phyloP scores from a whole-genome alignment of 2,888 invertebrate species.

The Dyspetes luteomarginatus region DNA sequence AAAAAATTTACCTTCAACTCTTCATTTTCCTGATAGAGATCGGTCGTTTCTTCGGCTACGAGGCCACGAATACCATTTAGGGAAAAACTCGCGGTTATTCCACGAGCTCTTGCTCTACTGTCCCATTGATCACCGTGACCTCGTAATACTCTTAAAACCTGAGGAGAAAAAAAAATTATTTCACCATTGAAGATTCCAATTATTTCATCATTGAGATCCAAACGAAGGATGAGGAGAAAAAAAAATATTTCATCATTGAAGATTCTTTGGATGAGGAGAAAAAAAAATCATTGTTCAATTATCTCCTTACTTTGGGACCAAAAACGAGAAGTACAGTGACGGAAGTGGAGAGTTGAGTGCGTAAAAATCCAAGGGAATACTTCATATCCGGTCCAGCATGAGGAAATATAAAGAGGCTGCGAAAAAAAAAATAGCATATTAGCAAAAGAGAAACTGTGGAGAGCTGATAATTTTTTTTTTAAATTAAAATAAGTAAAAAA shows the following conservation, averaged over 20 bases:
- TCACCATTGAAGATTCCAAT: too few relatives aligned
- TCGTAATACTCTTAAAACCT: slow-evolving; percentile 92
- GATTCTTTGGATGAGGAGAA: not conserved
- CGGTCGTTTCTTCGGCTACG: slow-evolving; percentile 93
- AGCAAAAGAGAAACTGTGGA: not conserved
- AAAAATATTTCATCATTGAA: not conserved
- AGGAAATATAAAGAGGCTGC: slow-evolving; percentile 93
- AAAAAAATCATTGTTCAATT: not conserved
- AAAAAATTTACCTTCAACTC: slow-evolving; percentile 89
- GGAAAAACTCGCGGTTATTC: slow-evolving; percentile 93
- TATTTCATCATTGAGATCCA: too few relatives aligned
- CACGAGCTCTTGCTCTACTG: slow-evolving; percentile 91
- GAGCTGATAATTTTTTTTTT: too few relatives aligned
- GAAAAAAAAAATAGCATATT: slow-evolving; percentile 74
- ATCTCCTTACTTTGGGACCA: slow-evolving; percentile 90
- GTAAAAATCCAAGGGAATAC: slow-evolving; percentile 94
- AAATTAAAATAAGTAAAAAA: not conserved
- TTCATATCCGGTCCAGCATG: slow-evolving; percentile 96
- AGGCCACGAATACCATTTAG: slow-evolving; percentile 92
- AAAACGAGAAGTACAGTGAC: slow-evolving; percentile 93
- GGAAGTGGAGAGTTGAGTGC: slow-evolving; percentile 96
- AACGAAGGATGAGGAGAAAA: too few relatives aligned
- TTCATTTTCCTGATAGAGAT: slow-evolving; percentile 95
- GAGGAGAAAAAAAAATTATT: slow-evolving; percentile 37
- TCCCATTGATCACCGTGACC: slow-evolving; percentile 97